Base-by-base conservation (phyloP, 2,797 vertebrate species). In the Falco columbarius region DNA sequence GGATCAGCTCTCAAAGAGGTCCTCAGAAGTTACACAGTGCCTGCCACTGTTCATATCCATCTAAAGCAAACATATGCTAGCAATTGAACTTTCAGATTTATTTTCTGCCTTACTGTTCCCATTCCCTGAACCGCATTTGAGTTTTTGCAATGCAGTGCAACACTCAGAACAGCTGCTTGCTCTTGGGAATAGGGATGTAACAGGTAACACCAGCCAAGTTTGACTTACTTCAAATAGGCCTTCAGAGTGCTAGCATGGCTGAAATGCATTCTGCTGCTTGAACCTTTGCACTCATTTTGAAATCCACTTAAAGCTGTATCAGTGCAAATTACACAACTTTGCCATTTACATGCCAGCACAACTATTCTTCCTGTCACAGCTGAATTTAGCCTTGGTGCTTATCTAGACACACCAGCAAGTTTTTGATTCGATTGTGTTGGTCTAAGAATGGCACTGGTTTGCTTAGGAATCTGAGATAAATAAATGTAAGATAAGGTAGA, bases 281-380 rank as follows among this genome's bases (percentile, higher is more conserved):
- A 93, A 93, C 88, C 85, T 90, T 89, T 54, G 70, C 47, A 68
- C 80, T 89, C 27, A 49, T 96, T 97, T 96, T 92, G 91, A 93
- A 93, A 95, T 79, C 70, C 8, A 56, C 73, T 90, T 86, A 70
- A 83, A 90, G 44, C 26, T 0, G 0, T 75, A 86, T 90, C 87
- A 81, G 68, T 68, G 84, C 72, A 88, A 96, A 90, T 83, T 90
- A 83, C 34, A 95, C 52, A 76, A 71, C 65, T 90, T 72, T 88
- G 58, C 73, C 61, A 62, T 55, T 87, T 89, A 62, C 42, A 26
- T 83, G 67, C 86, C 86, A 86, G 51, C 67, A n/a, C 52, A 82
- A 16, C 63, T 87, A 6, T 70, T 84, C 66, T 86, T 93, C 51
- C 68, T 83, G 42, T 59, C 82, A 75, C 49, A 68, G 87, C 79